These are phyloP conservation scores for Penelope pileata DNA, from an alignment of 2,113 vertebrate species.

Conservation along the genomic window DNA sequence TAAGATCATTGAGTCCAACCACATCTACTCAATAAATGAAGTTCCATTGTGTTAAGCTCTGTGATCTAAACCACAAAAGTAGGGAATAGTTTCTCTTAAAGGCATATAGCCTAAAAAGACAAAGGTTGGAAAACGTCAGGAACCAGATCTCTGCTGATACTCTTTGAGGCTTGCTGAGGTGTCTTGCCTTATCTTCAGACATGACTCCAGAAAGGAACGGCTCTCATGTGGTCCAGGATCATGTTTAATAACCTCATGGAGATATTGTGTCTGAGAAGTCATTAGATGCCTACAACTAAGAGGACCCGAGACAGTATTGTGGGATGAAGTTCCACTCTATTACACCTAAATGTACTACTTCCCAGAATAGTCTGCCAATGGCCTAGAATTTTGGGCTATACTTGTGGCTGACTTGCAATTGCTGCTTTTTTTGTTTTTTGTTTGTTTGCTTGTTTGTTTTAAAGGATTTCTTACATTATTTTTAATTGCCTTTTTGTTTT, in stretches of 20 bases:
- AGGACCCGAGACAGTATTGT: neutral
- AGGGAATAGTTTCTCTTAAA: neutral
- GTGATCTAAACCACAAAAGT: neutral
- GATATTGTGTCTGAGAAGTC: rapidly evolving
- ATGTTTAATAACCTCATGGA: rapidly evolving
- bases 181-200: neutral
- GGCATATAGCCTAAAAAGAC: neutral
- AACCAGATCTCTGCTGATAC: neutral
- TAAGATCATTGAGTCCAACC: no score
- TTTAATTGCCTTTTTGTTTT: neutral
- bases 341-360: neutral
- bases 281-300: rapidly evolving
- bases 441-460: neutral
- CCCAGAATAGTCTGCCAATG: neutral
- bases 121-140: neutral
- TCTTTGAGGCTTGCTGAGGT: neutral
- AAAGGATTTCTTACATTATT: neutral
- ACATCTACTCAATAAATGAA: neutral
- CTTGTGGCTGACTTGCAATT: neutral
- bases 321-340: neutral
- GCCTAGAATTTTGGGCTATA: neutral
- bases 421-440: neutral
- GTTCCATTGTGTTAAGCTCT: no score
- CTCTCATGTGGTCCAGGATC: rapidly evolving
- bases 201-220: neutral